phyloP scores from a whole-genome alignment of 2,113 vertebrate genomes.

The Zingel zingel region DNA sequence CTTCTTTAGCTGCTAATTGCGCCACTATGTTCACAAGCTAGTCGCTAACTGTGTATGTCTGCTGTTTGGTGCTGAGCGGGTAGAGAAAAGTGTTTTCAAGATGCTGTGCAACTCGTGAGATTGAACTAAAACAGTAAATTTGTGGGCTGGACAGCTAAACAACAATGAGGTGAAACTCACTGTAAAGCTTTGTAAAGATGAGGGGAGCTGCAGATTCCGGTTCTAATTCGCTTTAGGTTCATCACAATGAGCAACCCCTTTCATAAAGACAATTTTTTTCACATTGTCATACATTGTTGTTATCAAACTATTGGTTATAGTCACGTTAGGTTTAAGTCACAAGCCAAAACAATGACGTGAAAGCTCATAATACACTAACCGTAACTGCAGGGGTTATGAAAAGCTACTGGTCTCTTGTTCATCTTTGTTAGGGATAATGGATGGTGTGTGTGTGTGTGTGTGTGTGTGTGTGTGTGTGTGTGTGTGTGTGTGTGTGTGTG shows the following conservation, averaged over 20 bases:
- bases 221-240: background rate
- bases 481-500: conserved; percentile 4
- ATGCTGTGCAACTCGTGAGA: background rate
- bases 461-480: background rate
- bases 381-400: conserved; percentile 15
- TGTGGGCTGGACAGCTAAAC: background rate
- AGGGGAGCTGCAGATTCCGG: no score
- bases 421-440: conserved; percentile 21
- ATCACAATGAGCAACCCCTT: background rate
- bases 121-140: background rate
- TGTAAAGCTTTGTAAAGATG: background rate
- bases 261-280: background rate
- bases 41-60: background rate
- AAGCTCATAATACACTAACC: background rate
- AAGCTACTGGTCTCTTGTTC: background rate
- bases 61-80: background rate
- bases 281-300: background rate
- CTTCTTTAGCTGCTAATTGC: background rate
- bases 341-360: background rate
- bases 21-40: background rate
- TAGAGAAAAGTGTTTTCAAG: background rate
- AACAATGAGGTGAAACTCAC: background rate
- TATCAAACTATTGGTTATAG: background rate
- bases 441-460: background rate
- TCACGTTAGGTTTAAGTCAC: background rate